These are phyloP conservation scores for Syngnathus floridae DNA, from an alignment of 2,113 vertebrate genomes.

Conservation along the genomic window DNA sequence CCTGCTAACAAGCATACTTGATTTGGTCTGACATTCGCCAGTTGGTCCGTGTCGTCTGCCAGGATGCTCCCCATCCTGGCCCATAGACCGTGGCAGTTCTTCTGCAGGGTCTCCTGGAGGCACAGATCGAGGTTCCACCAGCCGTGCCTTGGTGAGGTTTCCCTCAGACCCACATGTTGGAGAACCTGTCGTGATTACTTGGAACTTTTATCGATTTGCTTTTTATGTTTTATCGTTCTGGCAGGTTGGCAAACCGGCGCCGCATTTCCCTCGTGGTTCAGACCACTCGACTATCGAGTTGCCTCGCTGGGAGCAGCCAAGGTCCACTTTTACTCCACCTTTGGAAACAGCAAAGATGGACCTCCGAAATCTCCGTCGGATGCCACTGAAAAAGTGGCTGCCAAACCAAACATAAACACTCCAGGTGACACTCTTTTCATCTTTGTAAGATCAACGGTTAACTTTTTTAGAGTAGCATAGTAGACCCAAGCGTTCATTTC, in stretches of 20 bases:
- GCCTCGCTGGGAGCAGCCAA: conserved; percentile 65
- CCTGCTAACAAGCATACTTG: conserved; percentile 10
- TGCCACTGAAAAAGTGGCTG: conserved; percentile 32
- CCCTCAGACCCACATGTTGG: not conserved
- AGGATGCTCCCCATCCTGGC: conserved; percentile 73
- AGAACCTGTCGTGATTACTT: not conserved
- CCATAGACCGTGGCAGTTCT: conserved; percentile 68
- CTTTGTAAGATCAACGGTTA: not conserved
- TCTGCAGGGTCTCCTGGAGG: conserved; percentile 69
- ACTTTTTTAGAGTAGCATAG: too few relatives aligned
- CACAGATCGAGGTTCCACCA: conserved; percentile 48
- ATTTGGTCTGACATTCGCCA: conserved; percentile 9
- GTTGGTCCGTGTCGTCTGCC: conserved; percentile 37
- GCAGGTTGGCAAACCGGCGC: conserved; percentile 77
- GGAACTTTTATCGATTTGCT: not conserved
- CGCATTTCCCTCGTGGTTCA: conserved; percentile 63
- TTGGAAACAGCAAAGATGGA: conserved; percentile 59
- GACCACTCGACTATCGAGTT: conserved; percentile 62
- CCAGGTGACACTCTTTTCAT: conserved; percentile 39
- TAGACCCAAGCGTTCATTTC: too few relatives aligned
- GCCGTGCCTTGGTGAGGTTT: conserved; percentile 4
- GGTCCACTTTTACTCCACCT: conserved; percentile 79
- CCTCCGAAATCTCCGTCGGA: conserved; percentile 42
- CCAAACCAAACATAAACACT: conserved; percentile 13
- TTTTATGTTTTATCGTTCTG: conserved; percentile 6